Evolutionary conservation across 2,113 vertebrate species (phyloP), one percentile per base, ranked within the genome.

Genomic region (Todiramphus saurophagus): DNA sequence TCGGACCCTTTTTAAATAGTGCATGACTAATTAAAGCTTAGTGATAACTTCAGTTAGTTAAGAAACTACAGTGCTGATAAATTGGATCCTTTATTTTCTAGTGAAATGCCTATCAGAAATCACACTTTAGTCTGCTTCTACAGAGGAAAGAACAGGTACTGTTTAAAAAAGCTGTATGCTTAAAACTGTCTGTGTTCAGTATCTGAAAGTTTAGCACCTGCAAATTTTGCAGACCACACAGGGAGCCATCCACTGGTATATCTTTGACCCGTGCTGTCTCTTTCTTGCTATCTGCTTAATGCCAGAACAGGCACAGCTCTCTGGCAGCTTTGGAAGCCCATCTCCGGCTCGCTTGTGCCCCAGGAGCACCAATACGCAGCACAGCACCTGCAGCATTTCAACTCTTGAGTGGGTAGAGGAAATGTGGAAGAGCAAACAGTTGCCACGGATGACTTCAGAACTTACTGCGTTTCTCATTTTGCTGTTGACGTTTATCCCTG

Each of bases 291-390:
- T 66, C 62, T 72, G 46, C 24, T 28, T 18, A 1, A 0, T 20
- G 33, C 5, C 13, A 31, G 59, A 43, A 21, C 53, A 63, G 37
- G 6, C 17, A 11, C 6, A 27, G 27, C 16, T 13, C 12, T 23
- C 25, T 17, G 16, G 19, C 43, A 90, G 28, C 21, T 73, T 83
- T 43, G 59, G 69, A 58, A 79, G 53, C 62, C 16, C 8, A 2
- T 13, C 7, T 25, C 37, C 67, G 56, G 20, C 53, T 63, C 62
- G 8, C 11, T 33, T 43, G 37, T 80, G 48, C 41, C 63, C 48
- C 70, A 31, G 51, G 21, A 37, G 9, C 46, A 19, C 20, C 1
- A 0, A 8, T 0, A 56, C 6, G 10, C 39, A 50, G n/a, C 78
- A 18, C 53, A 56, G 48, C 0, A 0, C 35, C 43, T 37, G 55